phyloP scores from a whole-genome alignment of 1,140 invertebrate genomes.

The roundworm (Caenorhabditis elegans) region WBcel235 BX284603.4:1177501-1178000 shows the following conservation, averaged over 20 bases:
- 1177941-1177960: background rate
- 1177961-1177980: background rate
- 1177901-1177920: background rate
- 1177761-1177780: slow-evolving; percentile 64
- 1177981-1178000: background rate
- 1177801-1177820: slow-evolving; percentile 50
- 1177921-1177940: background rate
- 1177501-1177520: no score
- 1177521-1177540: no score
- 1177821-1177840: slow-evolving; percentile 57
- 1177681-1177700: no score
- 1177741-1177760: slow-evolving; percentile 57
- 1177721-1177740: slow-evolving; percentile 53
- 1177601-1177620: no score
- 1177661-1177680: background rate
- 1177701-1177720: slow-evolving; percentile 49
- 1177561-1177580: background rate
- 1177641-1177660: no score
- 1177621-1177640: no score
- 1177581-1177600: background rate
- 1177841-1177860: slow-evolving; percentile 49
- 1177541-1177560: no score
- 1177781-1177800: slow-evolving; percentile 49
- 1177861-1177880: slow-evolving; percentile 16
- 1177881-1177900: background rate